Conservation (phyloP, 2,113 vertebrate species). For the Terrapene triunguis region DNA sequence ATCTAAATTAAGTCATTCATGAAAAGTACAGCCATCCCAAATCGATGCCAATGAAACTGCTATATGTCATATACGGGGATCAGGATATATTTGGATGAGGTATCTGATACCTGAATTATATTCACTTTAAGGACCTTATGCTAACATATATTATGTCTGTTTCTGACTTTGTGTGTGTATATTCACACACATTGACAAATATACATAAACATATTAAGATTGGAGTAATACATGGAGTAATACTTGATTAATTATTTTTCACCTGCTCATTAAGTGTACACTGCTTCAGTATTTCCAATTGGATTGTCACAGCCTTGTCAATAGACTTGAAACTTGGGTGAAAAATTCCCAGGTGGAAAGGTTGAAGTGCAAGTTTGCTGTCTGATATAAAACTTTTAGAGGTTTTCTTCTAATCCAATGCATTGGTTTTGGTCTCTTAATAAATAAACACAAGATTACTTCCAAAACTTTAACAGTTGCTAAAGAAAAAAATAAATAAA, state of each 20-base stretch:
- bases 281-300: neutral
- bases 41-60: neutral
- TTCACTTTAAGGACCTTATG: neutral
- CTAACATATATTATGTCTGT: neutral
- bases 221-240: neutral
- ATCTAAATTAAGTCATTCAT: neutral
- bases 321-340: neutral
- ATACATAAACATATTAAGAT: neutral
- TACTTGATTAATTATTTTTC: neutral
- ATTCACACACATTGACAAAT: neutral
- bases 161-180: rapidly evolving
- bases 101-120: neutral
- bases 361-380: neutral
- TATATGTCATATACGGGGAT: neutral
- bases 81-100: no score
- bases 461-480: slow-evolving; percentile 21
- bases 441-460: slow-evolving; percentile 36
- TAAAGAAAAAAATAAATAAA: slow-evolving; percentile 19
- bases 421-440: slow-evolving; percentile 1
- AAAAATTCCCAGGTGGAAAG: neutral
- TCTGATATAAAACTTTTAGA: neutral
- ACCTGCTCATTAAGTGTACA: neutral
- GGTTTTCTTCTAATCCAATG: neutral
- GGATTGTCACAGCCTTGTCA: neutral
- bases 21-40: neutral